A percentile compares a stretch with the other conserved stretches of the same genome.
Evolutionary conservation across 2,797 vertebrate genomes (phyloP).

Genomic region (Schizopygopsis malacanthus): DNA sequence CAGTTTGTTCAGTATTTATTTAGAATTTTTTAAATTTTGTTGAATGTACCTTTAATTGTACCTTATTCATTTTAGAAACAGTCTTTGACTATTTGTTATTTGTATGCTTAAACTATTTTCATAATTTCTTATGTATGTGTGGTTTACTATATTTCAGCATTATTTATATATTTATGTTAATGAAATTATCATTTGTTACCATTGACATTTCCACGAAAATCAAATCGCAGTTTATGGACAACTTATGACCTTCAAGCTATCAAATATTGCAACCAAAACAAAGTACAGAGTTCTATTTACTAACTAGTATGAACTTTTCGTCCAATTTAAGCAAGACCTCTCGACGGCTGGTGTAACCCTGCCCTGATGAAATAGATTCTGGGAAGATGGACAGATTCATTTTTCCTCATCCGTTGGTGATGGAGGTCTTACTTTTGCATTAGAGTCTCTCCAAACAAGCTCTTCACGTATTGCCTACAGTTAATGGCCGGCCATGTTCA

Average conservation of each 20-base stretch:
- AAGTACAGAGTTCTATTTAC: neutral
- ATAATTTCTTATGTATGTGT: neutral
- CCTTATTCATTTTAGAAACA: neutral
- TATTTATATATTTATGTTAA: neutral
- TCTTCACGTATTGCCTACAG: constrained; percentile 36
- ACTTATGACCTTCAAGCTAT: neutral
- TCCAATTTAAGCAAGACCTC: constrained; percentile 21
- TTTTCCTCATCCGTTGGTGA: neutral
- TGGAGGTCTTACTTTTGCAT: constrained; percentile 19
- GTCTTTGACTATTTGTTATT: neutral
- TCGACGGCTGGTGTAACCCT: no score
- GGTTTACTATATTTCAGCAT: neutral
- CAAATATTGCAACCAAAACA: constrained; percentile 1
- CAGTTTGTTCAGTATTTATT: neutral
- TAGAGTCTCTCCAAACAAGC: constrained; percentile 42
- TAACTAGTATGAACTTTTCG: neutral
- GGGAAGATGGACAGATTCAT: constrained; percentile 10
- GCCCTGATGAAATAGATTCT: constrained; percentile 15
- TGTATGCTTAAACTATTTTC: neutral
- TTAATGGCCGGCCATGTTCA: constrained; percentile 50
- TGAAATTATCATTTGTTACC: neutral
- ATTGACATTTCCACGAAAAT: neutral
- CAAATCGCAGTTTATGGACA: neutral
- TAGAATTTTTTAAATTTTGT: neutral
- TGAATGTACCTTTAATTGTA: neutral